Evolutionary conservation across 2,888 invertebrate species (phyloP).

Genomic region (Agriopis marginaria): DNA sequence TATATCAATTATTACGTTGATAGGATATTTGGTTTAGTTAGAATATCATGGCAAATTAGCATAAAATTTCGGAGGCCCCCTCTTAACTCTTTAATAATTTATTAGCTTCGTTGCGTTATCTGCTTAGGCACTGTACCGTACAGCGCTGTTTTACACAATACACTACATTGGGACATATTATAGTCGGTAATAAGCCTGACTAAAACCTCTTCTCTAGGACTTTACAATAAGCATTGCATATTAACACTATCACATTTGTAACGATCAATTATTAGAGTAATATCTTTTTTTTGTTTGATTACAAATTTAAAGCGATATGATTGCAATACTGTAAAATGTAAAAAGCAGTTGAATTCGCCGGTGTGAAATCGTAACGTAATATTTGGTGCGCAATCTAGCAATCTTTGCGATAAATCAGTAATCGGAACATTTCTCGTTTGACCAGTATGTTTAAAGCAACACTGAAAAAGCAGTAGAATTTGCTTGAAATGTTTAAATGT

Average conservation of each 20-base stretch:
- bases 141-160: no score
- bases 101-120: constrained; percentile 43
- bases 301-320: background rate
- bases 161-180: no score
- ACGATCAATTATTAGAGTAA: background rate
- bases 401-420: background rate
- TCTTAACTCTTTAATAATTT: constrained; percentile 75
- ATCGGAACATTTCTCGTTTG: background rate
- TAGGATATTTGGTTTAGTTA: no score
- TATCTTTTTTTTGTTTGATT: background rate
- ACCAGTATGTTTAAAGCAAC: background rate
- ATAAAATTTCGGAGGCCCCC: no score
- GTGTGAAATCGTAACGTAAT: constrained; percentile 50
- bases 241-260: background rate
- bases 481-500: constrained; percentile 2
- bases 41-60: no score
- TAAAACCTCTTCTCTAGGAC: background rate
- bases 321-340: background rate
- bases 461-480: background rate
- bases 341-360: background rate
- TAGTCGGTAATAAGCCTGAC: background rate
- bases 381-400: constrained; percentile 63
- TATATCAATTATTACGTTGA: no score
- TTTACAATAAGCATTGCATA: background rate
- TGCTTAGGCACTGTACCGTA: background rate